These are phyloP conservation scores for Leptatherina wallacei DNA, from an alignment of 2,797 vertebrate species.

Conservation along the genomic window DNA sequence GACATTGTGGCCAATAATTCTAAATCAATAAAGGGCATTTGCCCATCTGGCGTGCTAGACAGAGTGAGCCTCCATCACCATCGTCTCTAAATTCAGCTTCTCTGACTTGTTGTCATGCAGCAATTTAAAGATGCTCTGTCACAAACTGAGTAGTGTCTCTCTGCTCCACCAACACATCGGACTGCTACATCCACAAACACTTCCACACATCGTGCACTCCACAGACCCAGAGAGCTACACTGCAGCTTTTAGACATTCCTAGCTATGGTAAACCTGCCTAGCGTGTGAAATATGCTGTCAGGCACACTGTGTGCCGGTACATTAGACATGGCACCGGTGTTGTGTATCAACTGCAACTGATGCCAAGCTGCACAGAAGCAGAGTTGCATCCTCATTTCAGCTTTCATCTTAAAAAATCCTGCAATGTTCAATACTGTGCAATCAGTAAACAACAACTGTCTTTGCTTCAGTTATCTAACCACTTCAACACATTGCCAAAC, in stretches of 20 bases:
- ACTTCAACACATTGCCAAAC: too few species aligned
- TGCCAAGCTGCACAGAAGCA: too few species aligned
- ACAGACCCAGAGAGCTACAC: background rate
- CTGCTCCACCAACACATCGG: background rate
- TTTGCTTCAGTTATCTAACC: too few species aligned
- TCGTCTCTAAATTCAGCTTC: too few species aligned
- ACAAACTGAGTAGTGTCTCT: background rate
- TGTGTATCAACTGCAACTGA: background rate
- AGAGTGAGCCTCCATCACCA: too few species aligned
- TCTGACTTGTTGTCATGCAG: background rate
- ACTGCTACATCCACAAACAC: background rate
- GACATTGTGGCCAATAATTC: background rate
- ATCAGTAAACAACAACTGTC: too few species aligned
- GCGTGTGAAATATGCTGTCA: too few species aligned
- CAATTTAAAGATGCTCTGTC: too few species aligned
- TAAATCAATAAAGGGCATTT: background rate
- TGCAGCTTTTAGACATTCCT: background rate
- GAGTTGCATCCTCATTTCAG: too few species aligned
- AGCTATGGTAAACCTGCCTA: background rate
- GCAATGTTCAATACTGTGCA: too few species aligned
- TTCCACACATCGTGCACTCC: background rate
- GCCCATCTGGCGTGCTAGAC: background rate
- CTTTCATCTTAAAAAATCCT: too few species aligned
- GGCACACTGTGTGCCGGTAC: background rate
- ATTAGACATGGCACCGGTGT: background rate